These are phyloP conservation scores for Picus viridis DNA, from an alignment of 2,797 vertebrate species.

Conservation along the genomic window DNA sequence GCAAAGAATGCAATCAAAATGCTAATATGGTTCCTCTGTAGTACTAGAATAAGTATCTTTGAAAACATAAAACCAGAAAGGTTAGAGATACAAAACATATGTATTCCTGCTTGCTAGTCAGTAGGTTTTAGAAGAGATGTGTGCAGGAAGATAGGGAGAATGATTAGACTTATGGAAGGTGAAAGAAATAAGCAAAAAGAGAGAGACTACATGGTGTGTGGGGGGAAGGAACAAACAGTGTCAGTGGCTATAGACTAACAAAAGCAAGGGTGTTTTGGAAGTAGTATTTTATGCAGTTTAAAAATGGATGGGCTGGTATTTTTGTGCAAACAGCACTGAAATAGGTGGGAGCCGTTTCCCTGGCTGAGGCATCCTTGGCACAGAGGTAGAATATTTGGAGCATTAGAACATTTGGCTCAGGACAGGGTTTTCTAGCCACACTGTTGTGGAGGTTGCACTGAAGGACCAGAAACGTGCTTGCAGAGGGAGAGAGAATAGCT, in stretches of 20 bases:
- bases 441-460: fast-evolving
- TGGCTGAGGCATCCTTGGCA: background rate
- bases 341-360: background rate
- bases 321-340: background rate
- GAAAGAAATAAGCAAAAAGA: background rate
- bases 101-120: background rate
- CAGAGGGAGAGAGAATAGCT: background rate
- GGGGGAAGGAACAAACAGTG: background rate
- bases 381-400: background rate
- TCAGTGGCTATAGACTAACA: background rate
- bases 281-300: background rate
- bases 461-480: background rate
- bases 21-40: background rate
- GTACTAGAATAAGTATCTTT: background rate
- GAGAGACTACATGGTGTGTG: background rate
- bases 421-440: fast-evolving
- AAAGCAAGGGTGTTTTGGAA: background rate
- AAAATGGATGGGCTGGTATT: background rate
- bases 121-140: background rate
- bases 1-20: background rate
- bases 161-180: background rate
- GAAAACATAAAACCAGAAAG: background rate
- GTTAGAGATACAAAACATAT: background rate
- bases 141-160: background rate
- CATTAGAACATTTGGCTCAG: background rate